A percentile compares a stretch with the other conserved stretches of the same genome.
phyloP scores from a whole-genome alignment of 2,888 invertebrate genomes.

The Xestobium rufovillosum region DNA sequence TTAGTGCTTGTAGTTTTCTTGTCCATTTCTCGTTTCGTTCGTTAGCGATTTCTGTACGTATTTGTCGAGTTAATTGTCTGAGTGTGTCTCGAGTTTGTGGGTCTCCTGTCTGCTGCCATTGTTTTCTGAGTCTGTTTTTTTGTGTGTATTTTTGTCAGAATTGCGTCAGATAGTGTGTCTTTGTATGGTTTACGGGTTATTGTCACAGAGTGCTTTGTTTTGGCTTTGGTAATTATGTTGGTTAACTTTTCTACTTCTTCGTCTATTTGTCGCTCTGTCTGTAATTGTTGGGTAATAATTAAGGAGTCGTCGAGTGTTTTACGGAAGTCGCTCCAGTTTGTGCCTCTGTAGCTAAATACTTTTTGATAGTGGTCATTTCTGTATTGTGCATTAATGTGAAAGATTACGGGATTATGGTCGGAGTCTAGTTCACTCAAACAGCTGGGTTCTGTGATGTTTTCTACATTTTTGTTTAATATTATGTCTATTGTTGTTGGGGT shows the following conservation, averaged over 20 bases:
- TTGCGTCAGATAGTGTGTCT: constrained; percentile 1
- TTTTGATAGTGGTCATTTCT: constrained; percentile 5
- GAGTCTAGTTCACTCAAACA: constrained; percentile 1
- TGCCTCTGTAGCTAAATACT: neutral
- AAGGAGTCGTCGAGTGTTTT: too few relatives aligned
- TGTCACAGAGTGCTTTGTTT: too few relatives aligned
- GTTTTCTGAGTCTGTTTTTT: constrained; percentile 7
- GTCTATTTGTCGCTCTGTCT: too few relatives aligned
- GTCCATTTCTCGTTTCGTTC: constrained; percentile 4
- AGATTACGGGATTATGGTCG: too few relatives aligned
- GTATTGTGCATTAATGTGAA: too few relatives aligned
- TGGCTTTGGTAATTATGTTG: neutral
- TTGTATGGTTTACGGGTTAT: neutral
- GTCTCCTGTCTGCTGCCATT: constrained; percentile 5
- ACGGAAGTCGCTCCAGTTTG: too few relatives aligned
- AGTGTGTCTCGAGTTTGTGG: too few relatives aligned
- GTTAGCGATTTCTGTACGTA: too few relatives aligned
- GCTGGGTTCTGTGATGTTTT: neutral
- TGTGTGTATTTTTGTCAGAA: constrained; percentile 1
- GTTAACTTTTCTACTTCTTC: constrained; percentile 8
- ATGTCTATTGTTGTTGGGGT: too few relatives aligned
- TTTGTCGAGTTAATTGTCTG: too few relatives aligned
- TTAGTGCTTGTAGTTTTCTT: constrained; percentile 4
- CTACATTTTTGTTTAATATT: constrained; percentile 8
- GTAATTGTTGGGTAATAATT: too few relatives aligned